Base-by-base conservation (phyloP, 2,797 vertebrate genomes). In the Semotilus atromaculatus region DNA sequence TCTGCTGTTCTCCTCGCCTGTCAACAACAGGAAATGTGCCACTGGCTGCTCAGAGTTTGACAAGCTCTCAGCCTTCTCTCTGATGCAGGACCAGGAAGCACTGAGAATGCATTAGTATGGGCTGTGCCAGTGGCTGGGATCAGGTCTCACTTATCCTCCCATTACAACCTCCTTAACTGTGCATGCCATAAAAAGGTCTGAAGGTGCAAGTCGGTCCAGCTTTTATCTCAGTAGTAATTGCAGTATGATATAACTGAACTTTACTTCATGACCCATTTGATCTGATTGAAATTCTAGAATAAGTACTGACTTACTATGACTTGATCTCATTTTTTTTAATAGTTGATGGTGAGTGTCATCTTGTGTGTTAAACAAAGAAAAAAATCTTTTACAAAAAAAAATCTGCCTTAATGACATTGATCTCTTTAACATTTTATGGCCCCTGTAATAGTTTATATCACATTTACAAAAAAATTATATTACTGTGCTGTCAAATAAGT, bases 21-120 rank as follows among this genome's bases (percentile, higher is more conserved):
- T 93, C 94, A 94, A 92, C 92, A 90, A 93, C 94, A 94, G 94
- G 91, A 92, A 91, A 88, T 45, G 62, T 85, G 89, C 70, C 74
- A 81, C 71, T 88, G 86, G 84, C 87, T 81, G 86, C 85, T 55
- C 62, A 79, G 74, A 40, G 79, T 84, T 85, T 83, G 83, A 83
- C 86, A 83, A 67, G 75, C 82, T 64, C 14, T 48, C 74, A 83
- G 60, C 62, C 55, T 75, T 85, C 78, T 79, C 83, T 76, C 29
- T 85, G 55, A 80, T 70, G 60, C 36, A 72, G 66, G 76, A 86
- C 80, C 70, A 71, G 78, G 86, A 80, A 86, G 75, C 77, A 80
- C 70, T 62, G 66, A 40, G 29, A 80, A 53, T 62, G 55, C 40
- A 64, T 40, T 80, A 71, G 55, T 21, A 60, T n/a, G 67, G 83